phyloP scores from a whole-genome alignment of 2,113 vertebrate genomes.

The Erythrocercus mccallii region DNA sequence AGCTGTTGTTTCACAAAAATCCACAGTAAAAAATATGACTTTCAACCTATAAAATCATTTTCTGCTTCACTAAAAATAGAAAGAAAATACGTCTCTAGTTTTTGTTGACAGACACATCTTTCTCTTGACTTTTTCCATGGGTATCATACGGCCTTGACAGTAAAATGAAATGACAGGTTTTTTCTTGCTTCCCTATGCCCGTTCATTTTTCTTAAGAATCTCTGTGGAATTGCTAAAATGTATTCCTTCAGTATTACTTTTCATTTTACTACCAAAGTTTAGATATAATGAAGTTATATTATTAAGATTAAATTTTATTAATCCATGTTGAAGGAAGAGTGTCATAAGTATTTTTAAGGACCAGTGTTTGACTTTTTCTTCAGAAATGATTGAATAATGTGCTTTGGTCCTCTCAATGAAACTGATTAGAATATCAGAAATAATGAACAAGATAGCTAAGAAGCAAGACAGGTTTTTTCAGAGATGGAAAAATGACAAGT shows the following conservation, averaged over 20 bases:
- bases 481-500: background rate
- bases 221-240: background rate
- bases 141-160: background rate
- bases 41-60: background rate
- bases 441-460: background rate
- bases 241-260: background rate
- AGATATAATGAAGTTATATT: background rate
- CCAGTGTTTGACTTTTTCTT: background rate
- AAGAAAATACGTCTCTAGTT: background rate
- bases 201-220: background rate
- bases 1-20: background rate
- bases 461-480: background rate
- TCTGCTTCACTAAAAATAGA: background rate
- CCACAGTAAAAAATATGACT: rapidly evolving
- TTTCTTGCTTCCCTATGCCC: rapidly evolving
- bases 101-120: background rate
- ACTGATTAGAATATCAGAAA: background rate
- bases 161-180: background rate
- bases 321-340: background rate
- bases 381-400: background rate
- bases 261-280: background rate
- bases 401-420: background rate
- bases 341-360: background rate
- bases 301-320: background rate
- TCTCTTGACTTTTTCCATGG: background rate